Evolutionary conservation across 2,113 vertebrate species (phyloP).

Genomic region (Petromus typicus): DNA sequence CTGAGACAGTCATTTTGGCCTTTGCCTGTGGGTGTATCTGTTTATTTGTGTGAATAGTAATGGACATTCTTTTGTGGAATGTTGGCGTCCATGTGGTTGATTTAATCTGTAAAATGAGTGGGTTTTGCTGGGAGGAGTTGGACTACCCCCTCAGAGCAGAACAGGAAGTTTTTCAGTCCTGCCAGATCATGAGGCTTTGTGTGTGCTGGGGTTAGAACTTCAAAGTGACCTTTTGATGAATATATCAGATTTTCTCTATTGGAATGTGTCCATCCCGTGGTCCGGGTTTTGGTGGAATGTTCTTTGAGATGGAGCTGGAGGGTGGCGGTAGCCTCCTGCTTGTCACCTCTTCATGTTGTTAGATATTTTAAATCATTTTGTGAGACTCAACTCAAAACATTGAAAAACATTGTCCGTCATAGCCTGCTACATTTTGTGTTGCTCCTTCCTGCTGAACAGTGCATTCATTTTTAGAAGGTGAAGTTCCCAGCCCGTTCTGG

Average conservation of each 20-base stretch:
- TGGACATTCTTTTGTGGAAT: conserved; percentile 77
- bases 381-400: neutral
- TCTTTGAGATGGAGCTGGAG: neutral
- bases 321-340: neutral
- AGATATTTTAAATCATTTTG: neutral
- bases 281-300: neutral
- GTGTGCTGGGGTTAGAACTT: conserved; percentile 47
- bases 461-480: neutral
- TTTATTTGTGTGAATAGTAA: conserved; percentile 75
- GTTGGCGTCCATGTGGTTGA: conserved; percentile 72
- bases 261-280: neutral
- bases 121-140: conserved; percentile 62
- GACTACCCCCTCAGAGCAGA: conserved; percentile 62
- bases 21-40: conserved; percentile 64
- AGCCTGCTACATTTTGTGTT: neutral
- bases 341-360: neutral
- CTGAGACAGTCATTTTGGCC: conserved; percentile 8
- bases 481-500: neutral
- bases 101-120: conserved; percentile 76
- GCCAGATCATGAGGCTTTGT: conserved; percentile 59
- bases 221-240: conserved; percentile 60
- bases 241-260: neutral
- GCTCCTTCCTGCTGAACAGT: neutral
- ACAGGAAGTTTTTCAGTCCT: conserved; percentile 69
- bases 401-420: neutral